These are phyloP conservation scores for Trypoxylon attenuatum DNA, from an alignment of 2,888 invertebrate genomes.

Conservation along the genomic window DNA sequence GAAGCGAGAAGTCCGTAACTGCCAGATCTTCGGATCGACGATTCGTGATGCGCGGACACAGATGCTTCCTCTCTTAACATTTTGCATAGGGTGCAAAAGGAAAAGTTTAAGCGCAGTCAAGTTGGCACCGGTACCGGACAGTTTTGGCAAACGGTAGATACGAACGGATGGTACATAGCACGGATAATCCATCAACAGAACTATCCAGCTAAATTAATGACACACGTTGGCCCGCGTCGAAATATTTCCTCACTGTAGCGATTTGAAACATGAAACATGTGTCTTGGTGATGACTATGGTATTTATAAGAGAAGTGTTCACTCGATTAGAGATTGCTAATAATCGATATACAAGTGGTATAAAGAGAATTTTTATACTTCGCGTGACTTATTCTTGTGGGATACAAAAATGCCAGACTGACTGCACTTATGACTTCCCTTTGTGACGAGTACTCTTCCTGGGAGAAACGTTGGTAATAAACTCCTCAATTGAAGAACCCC, in stretches of 20 bases:
- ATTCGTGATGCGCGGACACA: not conserved
- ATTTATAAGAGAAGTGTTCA: not conserved
- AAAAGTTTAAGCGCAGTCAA: slow-evolving; percentile 5
- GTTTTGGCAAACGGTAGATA: slow-evolving; percentile 8
- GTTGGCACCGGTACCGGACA: slow-evolving; percentile 4
- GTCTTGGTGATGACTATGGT: not conserved
- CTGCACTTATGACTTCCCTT: no score
- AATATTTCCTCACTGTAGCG: not conserved
- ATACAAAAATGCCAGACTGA: no score
- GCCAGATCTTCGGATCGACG: slow-evolving; percentile 18
- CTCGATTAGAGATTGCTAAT: no score
- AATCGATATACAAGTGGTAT: no score
- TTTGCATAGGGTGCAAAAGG: not conserved
- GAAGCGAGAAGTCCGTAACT: no score
- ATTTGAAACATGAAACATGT: slow-evolving; percentile 1
- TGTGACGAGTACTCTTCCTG: no score
- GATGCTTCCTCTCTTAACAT: not conserved
- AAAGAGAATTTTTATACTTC: no score
- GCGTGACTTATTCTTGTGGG: no score
- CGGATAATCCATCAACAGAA: slow-evolving; percentile 2
- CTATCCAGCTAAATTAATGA: slow-evolving; percentile 5
- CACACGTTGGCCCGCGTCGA: not conserved
- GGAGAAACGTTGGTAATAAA: no score
- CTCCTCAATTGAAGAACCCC: no score
- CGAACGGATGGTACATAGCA: not conserved